Conservation (phyloP, 2,888 invertebrate genomes). For the Tetragnatha montana region DNA sequence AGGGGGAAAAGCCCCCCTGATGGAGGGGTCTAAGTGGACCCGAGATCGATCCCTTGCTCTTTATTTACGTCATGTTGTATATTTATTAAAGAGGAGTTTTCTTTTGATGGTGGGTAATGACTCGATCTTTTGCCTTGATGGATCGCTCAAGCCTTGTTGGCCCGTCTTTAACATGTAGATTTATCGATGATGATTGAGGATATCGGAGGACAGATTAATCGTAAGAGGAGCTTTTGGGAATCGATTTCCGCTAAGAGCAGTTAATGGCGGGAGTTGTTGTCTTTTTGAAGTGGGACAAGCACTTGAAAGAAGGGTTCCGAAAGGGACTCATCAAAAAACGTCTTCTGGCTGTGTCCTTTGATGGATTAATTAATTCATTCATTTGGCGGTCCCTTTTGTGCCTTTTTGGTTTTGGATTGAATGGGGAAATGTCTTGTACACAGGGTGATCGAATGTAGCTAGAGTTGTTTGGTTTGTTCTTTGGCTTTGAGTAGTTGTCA, state of each 20-base stretch:
- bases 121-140: conserved; percentile 46
- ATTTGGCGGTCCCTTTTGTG: not conserved
- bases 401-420: not conserved
- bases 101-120: conserved; percentile 50
- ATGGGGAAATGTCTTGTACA: too few species aligned
- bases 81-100: conserved; percentile 54
- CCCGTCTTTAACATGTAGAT: conserved; percentile 39
- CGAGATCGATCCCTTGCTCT: conserved; percentile 36
- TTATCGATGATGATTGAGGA: conserved; percentile 51
- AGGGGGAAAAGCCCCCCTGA: conserved; percentile 24
- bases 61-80: conserved; percentile 60
- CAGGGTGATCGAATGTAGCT: too few species aligned
- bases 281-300: conserved; percentile 25
- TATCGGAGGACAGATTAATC: conserved; percentile 53
- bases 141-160: conserved; percentile 39
- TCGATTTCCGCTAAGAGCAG: conserved; percentile 37
- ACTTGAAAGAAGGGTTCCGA: not conserved
- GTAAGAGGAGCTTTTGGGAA: conserved; percentile 23
- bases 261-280: conserved; percentile 38
- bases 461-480: too few species aligned
- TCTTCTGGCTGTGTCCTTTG: not conserved
- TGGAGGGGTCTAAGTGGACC: conserved; percentile 42
- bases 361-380: not conserved
- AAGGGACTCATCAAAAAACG: not conserved
- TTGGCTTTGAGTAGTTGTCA: too few species aligned